phyloP scores from a whole-genome alignment of 2,888 invertebrate species.

The Pollenia angustigena region DNA sequence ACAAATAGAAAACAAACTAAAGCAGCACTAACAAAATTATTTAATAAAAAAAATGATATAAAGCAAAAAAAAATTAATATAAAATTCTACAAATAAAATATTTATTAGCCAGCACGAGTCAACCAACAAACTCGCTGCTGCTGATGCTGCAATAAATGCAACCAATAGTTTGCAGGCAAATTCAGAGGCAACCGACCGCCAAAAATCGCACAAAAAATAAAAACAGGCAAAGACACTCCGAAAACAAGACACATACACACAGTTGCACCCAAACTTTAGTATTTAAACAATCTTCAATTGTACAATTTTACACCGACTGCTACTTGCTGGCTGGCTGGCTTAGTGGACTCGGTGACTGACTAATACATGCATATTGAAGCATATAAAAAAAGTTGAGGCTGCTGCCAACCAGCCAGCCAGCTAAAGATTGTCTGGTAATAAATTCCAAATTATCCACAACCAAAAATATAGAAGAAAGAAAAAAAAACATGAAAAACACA shows the following conservation, averaged over 20 bases:
- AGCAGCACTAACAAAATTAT: not conserved
- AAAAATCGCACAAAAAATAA: constrained; percentile 37
- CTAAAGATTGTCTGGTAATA: constrained; percentile 67
- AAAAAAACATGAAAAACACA: constrained; percentile 29
- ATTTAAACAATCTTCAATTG: constrained; percentile 51
- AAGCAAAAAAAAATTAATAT: constrained; percentile 42
- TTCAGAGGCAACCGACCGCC: constrained; percentile 57
- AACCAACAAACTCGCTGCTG: constrained; percentile 27
- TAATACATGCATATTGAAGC: constrained; percentile 31
- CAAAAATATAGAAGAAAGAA: constrained; percentile 55
- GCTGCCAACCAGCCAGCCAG: constrained; percentile 47
- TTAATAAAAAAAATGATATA: constrained; percentile 18
- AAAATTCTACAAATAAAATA: constrained; percentile 71
- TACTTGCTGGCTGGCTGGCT: constrained; percentile 38
- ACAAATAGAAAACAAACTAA: not conserved
- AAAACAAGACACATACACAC: constrained; percentile 19
- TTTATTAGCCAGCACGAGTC: constrained; percentile 73
- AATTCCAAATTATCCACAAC: constrained; percentile 72
- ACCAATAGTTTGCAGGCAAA: constrained; percentile 58
- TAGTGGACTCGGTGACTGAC: constrained; percentile 34
- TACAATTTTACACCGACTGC: constrained; percentile 59
- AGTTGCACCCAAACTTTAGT: not conserved
- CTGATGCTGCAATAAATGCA: constrained; percentile 51
- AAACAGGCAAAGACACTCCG: constrained; percentile 43
- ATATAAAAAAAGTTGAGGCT: not conserved